These are phyloP conservation scores for Cebus imitator DNA, from an alignment of 2,113 vertebrate species.

Conservation along the genomic window DNA sequence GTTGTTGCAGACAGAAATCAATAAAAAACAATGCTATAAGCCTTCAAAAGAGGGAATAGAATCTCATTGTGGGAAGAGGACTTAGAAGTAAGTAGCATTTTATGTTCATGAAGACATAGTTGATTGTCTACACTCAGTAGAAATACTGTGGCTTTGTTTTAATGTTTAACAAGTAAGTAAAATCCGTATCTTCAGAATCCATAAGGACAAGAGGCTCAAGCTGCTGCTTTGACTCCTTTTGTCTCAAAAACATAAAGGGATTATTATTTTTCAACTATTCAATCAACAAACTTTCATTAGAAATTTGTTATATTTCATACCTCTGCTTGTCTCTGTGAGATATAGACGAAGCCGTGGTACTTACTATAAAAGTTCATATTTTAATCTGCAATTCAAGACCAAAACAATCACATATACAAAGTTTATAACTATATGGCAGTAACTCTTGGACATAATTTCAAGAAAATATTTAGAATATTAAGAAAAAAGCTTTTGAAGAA, in stretches of 20 bases:
- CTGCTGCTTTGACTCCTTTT: not conserved
- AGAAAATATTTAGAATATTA: not conserved
- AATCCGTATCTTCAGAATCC: not conserved
- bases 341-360: not conserved
- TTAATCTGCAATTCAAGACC: not conserved
- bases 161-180: constrained; percentile 42
- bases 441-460: not conserved
- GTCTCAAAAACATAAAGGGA: not conserved
- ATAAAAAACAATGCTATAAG: constrained; percentile 56
- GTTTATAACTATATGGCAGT: not conserved
- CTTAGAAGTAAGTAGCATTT: constrained; percentile 49
- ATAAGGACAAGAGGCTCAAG: not conserved
- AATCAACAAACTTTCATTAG: not conserved
- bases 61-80: constrained; percentile 34
- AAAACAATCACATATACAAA: not conserved
- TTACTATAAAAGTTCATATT: not conserved
- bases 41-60: constrained; percentile 36
- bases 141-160: not conserved
- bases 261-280: not conserved
- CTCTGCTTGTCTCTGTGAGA: not conserved
- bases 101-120: constrained; percentile 4
- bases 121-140: not conserved
- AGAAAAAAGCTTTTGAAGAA: not conserved
- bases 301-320: not conserved
- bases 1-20: constrained; percentile 61